Evolutionary conservation across 2,888 invertebrate species (phyloP).

Genomic region (Atherix ibis): DNA sequence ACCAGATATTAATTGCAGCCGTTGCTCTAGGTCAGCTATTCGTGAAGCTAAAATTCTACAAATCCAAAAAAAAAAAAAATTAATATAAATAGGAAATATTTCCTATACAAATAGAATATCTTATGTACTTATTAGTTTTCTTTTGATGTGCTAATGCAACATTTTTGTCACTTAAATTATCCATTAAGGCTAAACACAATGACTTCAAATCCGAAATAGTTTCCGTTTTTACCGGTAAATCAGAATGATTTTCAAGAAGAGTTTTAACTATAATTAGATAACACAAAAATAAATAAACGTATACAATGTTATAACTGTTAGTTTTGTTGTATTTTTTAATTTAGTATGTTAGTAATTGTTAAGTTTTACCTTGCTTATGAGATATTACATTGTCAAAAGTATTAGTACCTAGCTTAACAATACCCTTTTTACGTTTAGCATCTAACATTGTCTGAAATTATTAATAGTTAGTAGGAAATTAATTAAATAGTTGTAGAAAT

Average conservation of each 20-base stretch:
- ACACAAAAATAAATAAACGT: too few relatives aligned
- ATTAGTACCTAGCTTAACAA: conserved; percentile 48
- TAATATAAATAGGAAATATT: conserved; percentile 11
- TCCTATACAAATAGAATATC: conserved; percentile 1
- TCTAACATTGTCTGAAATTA: conserved; percentile 45
- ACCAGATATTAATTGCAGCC: conserved; percentile 46
- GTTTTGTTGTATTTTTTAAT: too few relatives aligned
- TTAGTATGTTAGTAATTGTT: too few relatives aligned
- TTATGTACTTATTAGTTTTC: conserved; percentile 62
- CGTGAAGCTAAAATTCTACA: conserved; percentile 66
- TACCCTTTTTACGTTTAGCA: conserved; percentile 55
- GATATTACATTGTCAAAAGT: conserved; percentile 57
- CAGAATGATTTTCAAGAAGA: conserved; percentile 48
- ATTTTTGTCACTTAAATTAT: conserved; percentile 73
- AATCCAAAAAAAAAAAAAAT: too few relatives aligned
- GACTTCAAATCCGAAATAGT: conserved; percentile 62
- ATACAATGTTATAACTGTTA: too few relatives aligned
- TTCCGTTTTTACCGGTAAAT: conserved; percentile 42
- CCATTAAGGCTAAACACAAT: conserved; percentile 60
- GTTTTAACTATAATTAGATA: conserved; percentile 56
- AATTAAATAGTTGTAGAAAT: too few relatives aligned
- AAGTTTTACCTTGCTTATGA: conserved; percentile 66
- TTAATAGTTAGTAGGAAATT: conserved; percentile 6
- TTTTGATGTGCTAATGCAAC: conserved; percentile 70
- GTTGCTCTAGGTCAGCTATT: conserved; percentile 67